phyloP scores from a whole-genome alignment of 2,797 vertebrate species.

The Lycodopsis pacificus region DNA sequence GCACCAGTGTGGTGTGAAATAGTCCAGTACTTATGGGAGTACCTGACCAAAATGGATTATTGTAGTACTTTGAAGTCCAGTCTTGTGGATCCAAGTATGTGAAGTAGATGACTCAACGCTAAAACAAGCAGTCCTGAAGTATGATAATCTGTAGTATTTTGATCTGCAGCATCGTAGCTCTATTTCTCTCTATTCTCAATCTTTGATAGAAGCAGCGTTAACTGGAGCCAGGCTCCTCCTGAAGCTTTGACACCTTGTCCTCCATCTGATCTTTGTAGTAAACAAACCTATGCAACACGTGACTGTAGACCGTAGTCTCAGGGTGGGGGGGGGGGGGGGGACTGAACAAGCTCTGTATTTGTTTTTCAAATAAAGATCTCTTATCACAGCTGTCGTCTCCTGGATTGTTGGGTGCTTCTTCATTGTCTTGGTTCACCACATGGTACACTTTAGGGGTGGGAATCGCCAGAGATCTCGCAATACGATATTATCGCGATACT shows the following conservation, averaged over 20 bases:
- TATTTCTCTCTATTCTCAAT: not conserved
- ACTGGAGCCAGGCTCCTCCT: constrained; percentile 31
- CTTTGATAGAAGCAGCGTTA: not conserved
- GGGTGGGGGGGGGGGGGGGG: not conserved
- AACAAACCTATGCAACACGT: constrained; percentile 82
- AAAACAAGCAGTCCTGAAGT: not conserved
- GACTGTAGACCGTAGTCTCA: constrained; percentile 20
- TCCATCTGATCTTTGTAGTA: constrained; percentile 47
- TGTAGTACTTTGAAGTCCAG: constrained; percentile 7
- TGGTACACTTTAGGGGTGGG: too few relatives aligned
- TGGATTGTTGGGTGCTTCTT: not conserved
- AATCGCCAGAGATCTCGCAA: too few relatives aligned
- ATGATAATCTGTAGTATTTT: constrained; percentile 3
- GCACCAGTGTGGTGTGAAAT: constrained; percentile 4
- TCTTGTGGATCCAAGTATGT: not conserved
- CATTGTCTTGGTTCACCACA: not conserved
- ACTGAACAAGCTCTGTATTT: constrained; percentile 33
- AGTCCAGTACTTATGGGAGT: not conserved
- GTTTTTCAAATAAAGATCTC: constrained; percentile 66
- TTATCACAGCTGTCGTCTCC: constrained; percentile 7
- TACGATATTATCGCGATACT: too few relatives aligned
- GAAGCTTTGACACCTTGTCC: constrained; percentile 29
- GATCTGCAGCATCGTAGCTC: not conserved
- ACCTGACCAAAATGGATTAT: not conserved
- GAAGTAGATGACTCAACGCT: not conserved